Conservation (phyloP, 2,888 invertebrate species). For the Lycophotia porphyrea region DNA sequence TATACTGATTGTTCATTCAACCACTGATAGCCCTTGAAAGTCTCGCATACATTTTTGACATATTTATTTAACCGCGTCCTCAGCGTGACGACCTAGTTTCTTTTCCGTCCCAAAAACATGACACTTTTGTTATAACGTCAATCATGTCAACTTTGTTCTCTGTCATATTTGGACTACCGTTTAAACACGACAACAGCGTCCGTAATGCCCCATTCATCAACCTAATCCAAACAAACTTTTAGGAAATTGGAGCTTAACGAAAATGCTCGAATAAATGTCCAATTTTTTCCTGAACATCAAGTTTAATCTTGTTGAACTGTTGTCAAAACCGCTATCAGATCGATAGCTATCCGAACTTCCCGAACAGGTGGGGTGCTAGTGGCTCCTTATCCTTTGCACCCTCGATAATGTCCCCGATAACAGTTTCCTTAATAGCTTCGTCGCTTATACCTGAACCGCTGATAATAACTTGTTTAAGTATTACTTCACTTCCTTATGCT, state of each 20-base stretch:
- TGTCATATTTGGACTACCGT: slow-evolving; percentile 39
- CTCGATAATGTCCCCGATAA: slow-evolving; percentile 71
- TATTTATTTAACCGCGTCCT: slow-evolving; percentile 61
- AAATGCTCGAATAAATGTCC: slow-evolving; percentile 37
- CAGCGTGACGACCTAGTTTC: slow-evolving; percentile 68
- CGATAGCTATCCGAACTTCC: slow-evolving; percentile 66
- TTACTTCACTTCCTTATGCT: slow-evolving; percentile 57
- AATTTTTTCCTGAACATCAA: slow-evolving; percentile 40
- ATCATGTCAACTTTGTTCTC: slow-evolving; percentile 52
- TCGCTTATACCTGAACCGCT: slow-evolving; percentile 69
- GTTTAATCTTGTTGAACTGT: slow-evolving; percentile 61
- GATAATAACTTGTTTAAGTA: slow-evolving; percentile 68
- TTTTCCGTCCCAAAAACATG: slow-evolving; percentile 67
- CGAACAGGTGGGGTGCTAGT: slow-evolving; percentile 66
- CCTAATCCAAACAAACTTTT: slow-evolving; percentile 37
- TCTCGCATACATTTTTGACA: slow-evolving; percentile 50
- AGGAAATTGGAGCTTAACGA: slow-evolving; percentile 43
- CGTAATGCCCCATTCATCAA: slow-evolving; percentile 35
- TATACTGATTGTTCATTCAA: slow-evolving; percentile 28
- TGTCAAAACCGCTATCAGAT: slow-evolving; percentile 66
- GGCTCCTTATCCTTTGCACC: slow-evolving; percentile 65
- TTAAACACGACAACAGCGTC: slow-evolving; percentile 29
- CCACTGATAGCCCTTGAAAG: slow-evolving; percentile 23
- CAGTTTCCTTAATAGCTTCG: slow-evolving; percentile 70
- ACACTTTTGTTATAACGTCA: slow-evolving; percentile 63